Evolutionary conservation across 2,888 invertebrate genomes (phyloP), one percentile per base, ranked within the genome.

Genomic region (Macaria liturata): DNA sequence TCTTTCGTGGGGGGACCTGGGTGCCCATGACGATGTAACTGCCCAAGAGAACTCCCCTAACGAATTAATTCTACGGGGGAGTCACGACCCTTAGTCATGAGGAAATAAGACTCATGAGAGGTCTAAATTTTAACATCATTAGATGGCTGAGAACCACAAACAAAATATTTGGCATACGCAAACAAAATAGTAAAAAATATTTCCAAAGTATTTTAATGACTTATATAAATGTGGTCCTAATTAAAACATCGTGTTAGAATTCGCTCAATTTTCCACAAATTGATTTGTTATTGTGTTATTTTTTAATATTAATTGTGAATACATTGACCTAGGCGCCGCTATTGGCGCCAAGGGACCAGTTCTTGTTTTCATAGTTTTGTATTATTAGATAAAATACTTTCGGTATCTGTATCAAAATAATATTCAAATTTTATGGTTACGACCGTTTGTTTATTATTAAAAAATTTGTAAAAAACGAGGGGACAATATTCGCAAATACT

Each of bases 331-430:
- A 64, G 58, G 58, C 62, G 59, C 40, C 55, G 34, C 1, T 20
- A 39, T n/a, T 20, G 61, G 66, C 62, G 61, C 65, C 63, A 54
- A 53, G 63, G 58, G 60, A 63, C 59, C 53, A 54, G 61, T 62
- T 62, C 52, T 43, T 58, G 58, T 54, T 39, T 49, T 53, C 52
- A 57, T 57, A 48, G 52, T 52, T 63, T 61, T 39, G 59, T 58
- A 61, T 61, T 60, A 51, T 49, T 55, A 31, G 47, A 7, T 46
- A 50, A 61, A 65, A 59, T 61, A 44, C 48, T 56, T 59, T 61
- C 44, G 47, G 51, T 55, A 65, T 62, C 32, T 56, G 31, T 56
- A 57, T 47, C 32, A 39, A 40, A 45, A 50, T 53, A 39, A 37
- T 54, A 57, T 43, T 49, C 53, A 37, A 57, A 59, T 59, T 49